Evolutionary conservation across 2,888 invertebrate species (phyloP).

Genomic region (Monoplex corrugatus): DNA sequence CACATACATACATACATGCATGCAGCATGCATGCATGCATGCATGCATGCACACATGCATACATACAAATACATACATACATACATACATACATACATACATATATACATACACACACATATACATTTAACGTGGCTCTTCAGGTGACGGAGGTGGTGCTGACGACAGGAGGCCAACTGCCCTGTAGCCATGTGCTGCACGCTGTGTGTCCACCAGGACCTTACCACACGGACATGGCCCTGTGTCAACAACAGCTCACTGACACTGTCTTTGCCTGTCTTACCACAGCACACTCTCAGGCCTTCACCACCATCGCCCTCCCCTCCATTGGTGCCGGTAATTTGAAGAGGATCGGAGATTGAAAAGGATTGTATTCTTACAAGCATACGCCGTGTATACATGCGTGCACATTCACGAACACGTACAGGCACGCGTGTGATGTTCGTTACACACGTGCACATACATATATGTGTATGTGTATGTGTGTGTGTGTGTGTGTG

Average conservation of each 20-base stretch:
- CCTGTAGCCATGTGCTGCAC: neutral
- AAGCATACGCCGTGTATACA: too few relatives aligned
- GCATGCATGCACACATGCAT: too few relatives aligned
- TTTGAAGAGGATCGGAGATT: too few relatives aligned
- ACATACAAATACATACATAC: too few relatives aligned
- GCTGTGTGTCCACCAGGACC: neutral
- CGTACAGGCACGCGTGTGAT: neutral
- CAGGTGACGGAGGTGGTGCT: neutral
- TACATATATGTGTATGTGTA: too few relatives aligned
- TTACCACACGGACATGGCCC: neutral
- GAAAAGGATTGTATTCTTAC: too few relatives aligned
- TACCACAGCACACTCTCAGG: neutral
- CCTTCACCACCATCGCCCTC: neutral
- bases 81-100: too few relatives aligned
- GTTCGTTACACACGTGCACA: neutral
- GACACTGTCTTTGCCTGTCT: neutral
- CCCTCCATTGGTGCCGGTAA: neutral
- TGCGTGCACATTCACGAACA: neutral
- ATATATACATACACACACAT: too few relatives aligned
- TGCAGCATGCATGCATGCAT: too few relatives aligned
- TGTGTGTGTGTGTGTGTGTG: too few relatives aligned
- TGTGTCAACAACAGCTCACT: neutral
- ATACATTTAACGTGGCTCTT: too few relatives aligned
- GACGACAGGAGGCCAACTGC: neutral
- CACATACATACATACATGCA: too few relatives aligned